These are phyloP conservation scores for Eupithecia pulchellata DNA, from an alignment of 2,888 invertebrate genomes.

Conservation along the genomic window DNA sequence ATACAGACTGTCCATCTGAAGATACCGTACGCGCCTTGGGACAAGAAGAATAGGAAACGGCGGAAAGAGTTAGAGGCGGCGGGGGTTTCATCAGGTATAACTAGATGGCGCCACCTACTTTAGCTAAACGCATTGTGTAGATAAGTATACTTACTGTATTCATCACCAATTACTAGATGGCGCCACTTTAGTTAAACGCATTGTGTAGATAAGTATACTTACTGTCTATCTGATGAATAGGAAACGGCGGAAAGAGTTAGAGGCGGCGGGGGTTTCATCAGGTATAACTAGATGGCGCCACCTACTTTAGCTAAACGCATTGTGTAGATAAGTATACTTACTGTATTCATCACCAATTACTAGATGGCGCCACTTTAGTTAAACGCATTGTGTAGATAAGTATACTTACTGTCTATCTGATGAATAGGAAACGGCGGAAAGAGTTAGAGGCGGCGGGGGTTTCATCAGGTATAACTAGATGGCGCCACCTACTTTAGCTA, in stretches of 20 bases:
- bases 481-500: background rate
- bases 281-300: constrained; percentile 15
- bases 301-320: too few species aligned
- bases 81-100: constrained; percentile 26
- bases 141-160: too few species aligned
- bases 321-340: too few species aligned
- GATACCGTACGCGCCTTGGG: constrained; percentile 82
- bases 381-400: too few species aligned
- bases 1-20: constrained; percentile 80
- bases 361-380: too few species aligned
- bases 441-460: constrained; percentile 52
- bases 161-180: too few species aligned
- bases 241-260: constrained; percentile 64
- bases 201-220: too few species aligned
- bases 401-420: constrained; percentile 80
- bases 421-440: constrained; percentile 71
- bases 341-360: too few species aligned
- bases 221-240: constrained; percentile 79
- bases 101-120: background rate
- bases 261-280: constrained; percentile 40
- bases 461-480: constrained; percentile 22
- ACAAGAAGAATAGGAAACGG: constrained; percentile 75
- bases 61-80: constrained; percentile 60
- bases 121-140: too few species aligned
- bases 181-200: too few species aligned